Conservation (phyloP, 2,888 invertebrate genomes). For the Pheosia tremula region DNA sequence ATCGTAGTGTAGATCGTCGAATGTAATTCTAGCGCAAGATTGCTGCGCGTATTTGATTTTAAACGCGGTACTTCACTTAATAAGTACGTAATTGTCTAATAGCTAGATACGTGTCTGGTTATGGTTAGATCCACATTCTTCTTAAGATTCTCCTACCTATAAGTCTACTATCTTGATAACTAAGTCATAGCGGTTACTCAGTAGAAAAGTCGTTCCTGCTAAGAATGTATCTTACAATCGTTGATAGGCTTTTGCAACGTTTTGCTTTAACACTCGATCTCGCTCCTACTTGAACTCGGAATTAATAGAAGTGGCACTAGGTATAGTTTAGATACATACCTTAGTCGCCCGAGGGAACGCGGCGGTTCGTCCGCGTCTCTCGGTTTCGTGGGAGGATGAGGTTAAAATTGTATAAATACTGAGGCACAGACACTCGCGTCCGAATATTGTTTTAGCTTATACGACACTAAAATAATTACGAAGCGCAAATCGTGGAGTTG, state of each 20-base stretch:
- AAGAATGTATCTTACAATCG: conserved; percentile 58
- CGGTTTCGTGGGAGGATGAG: conserved; percentile 15
- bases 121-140: conserved; percentile 51
- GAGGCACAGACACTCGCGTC: conserved; percentile 69
- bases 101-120: conserved; percentile 56
- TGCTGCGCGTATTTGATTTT: conserved; percentile 35
- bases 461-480: conserved; percentile 47
- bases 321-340: conserved; percentile 47
- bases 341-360: conserved; percentile 1
- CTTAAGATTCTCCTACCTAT: conserved; percentile 66
- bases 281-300: conserved; percentile 65
- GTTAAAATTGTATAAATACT: conserved; percentile 31
- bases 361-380: conserved; percentile 17
- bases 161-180: conserved; percentile 71
- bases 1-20: conserved; percentile 33
- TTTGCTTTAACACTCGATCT: conserved; percentile 75
- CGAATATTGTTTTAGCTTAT: conserved; percentile 55
- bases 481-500: conserved; percentile 66
- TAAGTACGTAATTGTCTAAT: conserved; percentile 36
- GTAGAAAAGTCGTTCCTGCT: conserved; percentile 57
- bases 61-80: conserved; percentile 29
- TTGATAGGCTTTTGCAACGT: conserved; percentile 60
- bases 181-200: conserved; percentile 76
- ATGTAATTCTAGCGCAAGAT: conserved; percentile 49
- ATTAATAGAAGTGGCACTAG: conserved; percentile 57